phyloP scores from a whole-genome alignment of 2,113 vertebrate genomes.

The Dicerorhinus sumatrensis region DNA sequence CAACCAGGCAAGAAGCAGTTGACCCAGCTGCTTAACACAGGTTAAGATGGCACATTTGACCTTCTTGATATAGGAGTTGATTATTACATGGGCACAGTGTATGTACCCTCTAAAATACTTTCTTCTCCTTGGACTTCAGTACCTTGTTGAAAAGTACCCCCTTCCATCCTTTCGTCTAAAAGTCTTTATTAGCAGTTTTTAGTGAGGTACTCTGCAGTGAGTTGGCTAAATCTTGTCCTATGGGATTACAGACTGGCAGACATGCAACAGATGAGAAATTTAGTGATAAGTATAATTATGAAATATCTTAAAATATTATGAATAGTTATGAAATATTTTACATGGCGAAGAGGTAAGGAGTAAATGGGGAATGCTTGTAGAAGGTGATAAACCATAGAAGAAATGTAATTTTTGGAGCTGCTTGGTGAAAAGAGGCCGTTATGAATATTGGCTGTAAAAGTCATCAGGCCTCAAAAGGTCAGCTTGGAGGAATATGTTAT shows the following conservation, averaged over 20 bases:
- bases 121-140: neutral
- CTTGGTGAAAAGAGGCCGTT: neutral
- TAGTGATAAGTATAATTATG: neutral
- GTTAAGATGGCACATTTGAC: neutral
- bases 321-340: neutral
- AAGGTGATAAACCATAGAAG: neutral
- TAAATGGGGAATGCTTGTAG: neutral
- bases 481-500: neutral
- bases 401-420: neutral
- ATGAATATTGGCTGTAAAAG: neutral
- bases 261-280: neutral
- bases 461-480: neutral
- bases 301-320: neutral
- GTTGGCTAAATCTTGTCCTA: neutral
- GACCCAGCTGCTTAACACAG: neutral
- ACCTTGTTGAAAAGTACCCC: neutral
- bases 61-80: neutral
- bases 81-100: neutral
- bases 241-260: neutral
- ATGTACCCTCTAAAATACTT: neutral
- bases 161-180: neutral
- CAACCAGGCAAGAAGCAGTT: neutral
- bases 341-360: neutral
- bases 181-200: neutral
- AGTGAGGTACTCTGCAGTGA: neutral